Evolutionary conservation across 2,113 vertebrate species (phyloP), one percentile per base, ranked within the genome.

Genomic region (Odocoileus hemionus): DNA sequence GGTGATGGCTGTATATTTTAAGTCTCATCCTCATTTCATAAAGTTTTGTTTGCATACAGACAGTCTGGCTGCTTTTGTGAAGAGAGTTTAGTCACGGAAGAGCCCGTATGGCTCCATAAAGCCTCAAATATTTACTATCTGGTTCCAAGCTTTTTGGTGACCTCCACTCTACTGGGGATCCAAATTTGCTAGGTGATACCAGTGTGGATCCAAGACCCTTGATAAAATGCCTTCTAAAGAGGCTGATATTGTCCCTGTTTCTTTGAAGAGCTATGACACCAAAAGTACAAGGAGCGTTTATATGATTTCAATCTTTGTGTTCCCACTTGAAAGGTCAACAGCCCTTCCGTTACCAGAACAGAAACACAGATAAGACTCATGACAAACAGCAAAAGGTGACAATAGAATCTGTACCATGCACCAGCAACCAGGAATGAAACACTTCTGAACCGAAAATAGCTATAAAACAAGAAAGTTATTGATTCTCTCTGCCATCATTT

Each of bases 241-340:
- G 91, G 19, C 5, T 2, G 70, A 2, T 3, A 7, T 60, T 45
- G 0, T 91, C 55, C 79, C 36, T 28, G 25, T 57, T 50, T 74
- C 80, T 28, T 78, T 15, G n/a, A 85, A 84, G 92, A 50, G 54
- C 57, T 39, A 1, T 2, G 21, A 30, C 25, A 58, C 5, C 47
- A 60, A 2, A 39, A 47, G 57, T 1, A 21, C 6, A 28, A 70
- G 94, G n/a, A 33, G 47, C 3, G 0, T 4, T 15, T 52, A 1
- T 25, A 17, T 33, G 76, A 70, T 67, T 94, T 74, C 16, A 2
- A 58, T 70, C 67, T 64, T 16, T 5, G 15, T 50, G 64, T 33
- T 95, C n/a, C 87, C 78, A 67, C 92, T 90, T 39, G 57, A 90
- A 76, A 88, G n/a, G 96, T 39, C 88, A 85, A 92, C 21, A 45